Evolutionary conservation across 1,140 invertebrate genomes (phyloP), one percentile per base, ranked within the genome.

Genomic region (Drosophila varians): DNA sequence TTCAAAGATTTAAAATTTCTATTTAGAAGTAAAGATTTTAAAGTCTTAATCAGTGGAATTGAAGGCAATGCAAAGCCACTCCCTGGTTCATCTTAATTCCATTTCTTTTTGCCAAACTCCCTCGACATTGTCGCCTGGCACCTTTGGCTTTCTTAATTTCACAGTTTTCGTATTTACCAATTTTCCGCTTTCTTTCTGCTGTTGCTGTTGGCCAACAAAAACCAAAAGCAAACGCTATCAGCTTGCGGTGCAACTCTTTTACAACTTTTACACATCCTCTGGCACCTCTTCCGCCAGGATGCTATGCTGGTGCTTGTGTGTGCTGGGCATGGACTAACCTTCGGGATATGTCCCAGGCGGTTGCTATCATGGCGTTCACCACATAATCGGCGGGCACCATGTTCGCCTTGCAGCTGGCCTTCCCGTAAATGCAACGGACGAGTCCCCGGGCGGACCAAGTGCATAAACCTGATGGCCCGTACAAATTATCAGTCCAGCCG

Each of bases 401-500:
- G 87, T 97, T 96, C 11, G 95, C 93, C 42, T 92, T 92, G 16
- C 92, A 92, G 40, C 92, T 90, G 7, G 82, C 74, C 83, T 94
- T 91, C 55, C 94, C 94, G 52, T 93, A 92, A 79, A 96, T 92
- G 47, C 93, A 93, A 74, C 94, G 93, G 26, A 96, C 87, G 21
- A 96, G 77, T 45, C 96, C 96, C 78, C 94, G 93, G 11, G 93
- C 93, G 45, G 92, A 89, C 36, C 92, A 92, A 25, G 92, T 92
- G 42, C 92, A 89, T 25, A 93, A 87, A 45, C 93, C 95, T 79
- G 94, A 95, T 46, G 95, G 94, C 43, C 95, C 95, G 91, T 96
- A 96, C 49, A 94, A 92, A 91, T 96, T 97, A 90, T 97, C 96
- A 48, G 96, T 95, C 95, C 96, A 97, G 34, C 95, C 95, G 40